A percentile compares a stretch with the other conserved stretches of the same genome.
phyloP scores from a whole-genome alignment of 2,113 vertebrate species.

The Neoarius graeffei region DNA sequence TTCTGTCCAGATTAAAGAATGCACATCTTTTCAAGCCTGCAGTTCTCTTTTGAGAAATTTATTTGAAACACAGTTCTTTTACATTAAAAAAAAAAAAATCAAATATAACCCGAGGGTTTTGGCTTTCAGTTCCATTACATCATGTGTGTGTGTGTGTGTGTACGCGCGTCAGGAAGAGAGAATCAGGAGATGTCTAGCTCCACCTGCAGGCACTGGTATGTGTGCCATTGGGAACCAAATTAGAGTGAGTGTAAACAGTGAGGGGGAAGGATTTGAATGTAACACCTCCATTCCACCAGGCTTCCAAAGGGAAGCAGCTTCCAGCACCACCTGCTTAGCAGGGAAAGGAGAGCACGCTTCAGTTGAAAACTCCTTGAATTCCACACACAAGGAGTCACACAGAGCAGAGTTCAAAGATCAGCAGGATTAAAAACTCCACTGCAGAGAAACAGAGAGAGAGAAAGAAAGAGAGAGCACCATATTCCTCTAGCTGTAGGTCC shows the following conservation, averaged over 20 bases:
- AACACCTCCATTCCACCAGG: constrained; percentile 51
- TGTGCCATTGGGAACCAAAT: constrained; percentile 28
- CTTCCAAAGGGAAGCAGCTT: constrained; percentile 65
- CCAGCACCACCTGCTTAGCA: constrained; percentile 63
- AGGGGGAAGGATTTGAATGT: constrained; percentile 34
- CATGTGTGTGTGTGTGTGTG: not conserved
- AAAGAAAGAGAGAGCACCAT: constrained; percentile 54
- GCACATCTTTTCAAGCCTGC: constrained; percentile 8
- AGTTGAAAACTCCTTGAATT: constrained; percentile 62
- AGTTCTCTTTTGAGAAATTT: constrained; percentile 55
- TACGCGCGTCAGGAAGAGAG: not conserved
- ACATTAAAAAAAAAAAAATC: constrained; percentile 44
- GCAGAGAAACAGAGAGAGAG: constrained; percentile 21
- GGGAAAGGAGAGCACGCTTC: constrained; percentile 57
- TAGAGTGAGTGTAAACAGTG: constrained; percentile 51
- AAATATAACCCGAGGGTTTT: constrained; percentile 49
- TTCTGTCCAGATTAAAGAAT: constrained; percentile 8
- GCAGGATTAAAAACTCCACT: constrained; percentile 55
- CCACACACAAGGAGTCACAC: constrained; percentile 49
- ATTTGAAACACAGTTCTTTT: constrained; percentile 49
- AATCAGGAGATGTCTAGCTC: not conserved
- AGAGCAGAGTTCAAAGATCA: constrained; percentile 36
- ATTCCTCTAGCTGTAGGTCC: constrained; percentile 47
- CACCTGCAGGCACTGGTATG: constrained; percentile 24
- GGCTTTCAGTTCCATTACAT: constrained; percentile 47